Base-by-base conservation (phyloP, 2,113 vertebrate species). In the Salvelinus namaycush region DNA sequence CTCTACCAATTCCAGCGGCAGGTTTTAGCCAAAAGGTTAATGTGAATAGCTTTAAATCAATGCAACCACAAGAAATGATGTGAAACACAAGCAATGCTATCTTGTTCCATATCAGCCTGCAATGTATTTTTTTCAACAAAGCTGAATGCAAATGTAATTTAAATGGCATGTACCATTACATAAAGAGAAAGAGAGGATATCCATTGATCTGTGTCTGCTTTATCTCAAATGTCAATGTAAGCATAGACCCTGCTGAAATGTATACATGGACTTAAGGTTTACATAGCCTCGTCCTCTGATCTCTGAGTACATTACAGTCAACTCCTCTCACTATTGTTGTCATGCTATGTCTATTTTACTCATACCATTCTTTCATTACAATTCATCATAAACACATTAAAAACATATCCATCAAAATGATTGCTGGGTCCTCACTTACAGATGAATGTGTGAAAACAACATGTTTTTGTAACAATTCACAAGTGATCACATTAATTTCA, bases 231-330 rank as follows among this genome's bases (percentile, higher is more conserved):
- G 13, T 18, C 51, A 54, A 54, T 54, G 51, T 54, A 54, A 54
- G 51, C 12, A 54, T 18, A 54, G 34, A 44, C 39, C 39, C 39
- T 44, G 8, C 39, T 44, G 39, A 44, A 44, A 44, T 44, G 39
- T 11, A 44, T 44, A 89, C 78, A 18, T 94, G 93, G 83, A 94
- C 93, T 87, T 16, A 18, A 92, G 91, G 88, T 94, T 94, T 83
- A 54, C 51, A 54, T 54, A 18, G 51, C 51, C 16, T 14, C 16
- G 51, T 54, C 16, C 51, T 54, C 51, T 16, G 51, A 13, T 54
- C 51, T 54, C 51, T 54, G 51, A 12, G 49, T 14, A 94, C 86
- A 18, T 54, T 54, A 18, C 51, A 18, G 49, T 14, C 51, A 18
- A 54, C 51, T 54, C 39, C 39, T 11, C 16, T 54, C 3, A 18